Base-by-base conservation (phyloP, 2,113 vertebrate species). In the Probosciger aterrimus region DNA sequence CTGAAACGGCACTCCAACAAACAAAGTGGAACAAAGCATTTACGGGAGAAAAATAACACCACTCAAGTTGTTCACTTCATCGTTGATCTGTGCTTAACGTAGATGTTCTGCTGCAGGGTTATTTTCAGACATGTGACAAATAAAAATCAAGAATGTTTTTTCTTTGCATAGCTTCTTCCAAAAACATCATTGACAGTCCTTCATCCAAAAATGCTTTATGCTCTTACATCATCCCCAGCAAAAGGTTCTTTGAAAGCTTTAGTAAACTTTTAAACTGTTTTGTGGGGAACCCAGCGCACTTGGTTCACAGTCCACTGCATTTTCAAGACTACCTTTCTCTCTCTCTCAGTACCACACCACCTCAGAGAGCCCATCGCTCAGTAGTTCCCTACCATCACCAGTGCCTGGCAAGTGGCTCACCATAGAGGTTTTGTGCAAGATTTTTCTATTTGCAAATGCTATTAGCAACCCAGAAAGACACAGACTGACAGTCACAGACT, bases 281-380 rank as follows among this genome's bases (percentile, higher is more conserved):
- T 47, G 10, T 6, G 3, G 11, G 7, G 23, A 81, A 73, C 14
- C 4, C 0, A 0, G 30, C 81, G 33, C 7, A 31, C 41, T 39
- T 10, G 22, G 37, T n/a, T 64, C 43, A 39, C 5, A 4, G 10
- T 5, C 4, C 11, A 3, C 50, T 7, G 8, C 14, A 2, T 7
- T 35, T 53, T 60, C 22, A 60, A 44, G 68, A 70, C 23, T 31
- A 52, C 17, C 15, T 3, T 24, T 60, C 60, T 55, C 59, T 55
- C 59, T 55, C 8, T 1, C 9, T 73, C n/a, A 31, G 22, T 2
- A 31, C 5, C 20, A 59, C 6, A 59, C 33, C 57, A 35, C 31
- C 10, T 0, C 20, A 6, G 43, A 24, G 14, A n/a, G 5, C 25
- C 14, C 53, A 60, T 7, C 18, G 27, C 43, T 46, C 65, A 17